Evolutionary conservation across 1,140 invertebrate species (phyloP).

Genomic region (Hermatobates lingyangjiaoensis): DNA sequence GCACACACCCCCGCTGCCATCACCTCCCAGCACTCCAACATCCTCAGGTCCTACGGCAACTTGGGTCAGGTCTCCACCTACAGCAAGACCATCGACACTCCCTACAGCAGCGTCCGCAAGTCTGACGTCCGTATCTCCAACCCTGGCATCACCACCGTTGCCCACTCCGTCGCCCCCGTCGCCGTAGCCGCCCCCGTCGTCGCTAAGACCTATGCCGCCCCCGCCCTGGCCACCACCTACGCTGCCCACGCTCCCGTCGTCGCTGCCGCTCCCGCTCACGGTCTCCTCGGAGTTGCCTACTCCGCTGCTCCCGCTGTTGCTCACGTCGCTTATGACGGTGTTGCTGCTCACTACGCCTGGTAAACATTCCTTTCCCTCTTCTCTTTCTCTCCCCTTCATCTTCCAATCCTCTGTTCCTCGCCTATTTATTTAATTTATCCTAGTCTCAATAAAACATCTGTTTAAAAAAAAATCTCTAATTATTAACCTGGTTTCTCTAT

Average conservation of each 20-base stretch:
- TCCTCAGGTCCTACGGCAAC: slow-evolving; percentile 21
- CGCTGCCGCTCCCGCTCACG: slow-evolving; percentile 9
- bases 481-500: too few species aligned
- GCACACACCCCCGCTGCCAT: slow-evolving; percentile 18
- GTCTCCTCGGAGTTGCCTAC: slow-evolving; percentile 17
- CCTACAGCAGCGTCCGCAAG: slow-evolving; percentile 23
- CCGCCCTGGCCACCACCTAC: slow-evolving; percentile 10
- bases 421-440: slow-evolving; percentile 3
- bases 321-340: slow-evolving; percentile 7
- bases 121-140: slow-evolving; percentile 24
- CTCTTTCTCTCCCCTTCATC: background rate
- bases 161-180: slow-evolving; percentile 14
- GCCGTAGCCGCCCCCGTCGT: slow-evolving; percentile 16
- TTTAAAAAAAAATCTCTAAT: too few species aligned
- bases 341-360: slow-evolving; percentile 14
- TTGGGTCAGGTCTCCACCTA: slow-evolving; percentile 22
- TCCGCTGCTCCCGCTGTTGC: slow-evolving; percentile 13
- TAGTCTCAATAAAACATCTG: background rate
- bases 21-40: slow-evolving; percentile 20
- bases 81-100: slow-evolving; percentile 23
- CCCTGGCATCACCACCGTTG: slow-evolving; percentile 19
- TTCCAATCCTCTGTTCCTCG: background rate
- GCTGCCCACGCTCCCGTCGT: slow-evolving; percentile 13
- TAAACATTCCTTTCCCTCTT: background rate
- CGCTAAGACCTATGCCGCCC: slow-evolving; percentile 12